Conservation (phyloP, 2,113 vertebrate species). For the Thinocorus orbignyianus region DNA sequence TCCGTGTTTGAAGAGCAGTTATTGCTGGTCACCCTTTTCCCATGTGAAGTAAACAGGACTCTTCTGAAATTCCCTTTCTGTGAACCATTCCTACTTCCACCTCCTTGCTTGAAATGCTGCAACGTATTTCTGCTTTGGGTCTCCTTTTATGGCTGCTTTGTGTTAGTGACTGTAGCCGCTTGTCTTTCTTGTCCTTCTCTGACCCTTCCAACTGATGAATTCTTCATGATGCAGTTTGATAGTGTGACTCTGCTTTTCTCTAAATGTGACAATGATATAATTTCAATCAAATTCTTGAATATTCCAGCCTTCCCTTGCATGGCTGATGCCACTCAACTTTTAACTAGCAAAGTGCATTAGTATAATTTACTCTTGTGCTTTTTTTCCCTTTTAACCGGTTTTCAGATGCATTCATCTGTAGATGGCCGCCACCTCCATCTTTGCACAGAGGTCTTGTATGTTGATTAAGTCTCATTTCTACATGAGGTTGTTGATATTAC, state of each 20-base stretch:
- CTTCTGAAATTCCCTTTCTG: neutral
- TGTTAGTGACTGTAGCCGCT: neutral
- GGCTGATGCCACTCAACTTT: neutral
- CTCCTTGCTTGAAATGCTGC: neutral
- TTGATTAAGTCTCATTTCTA: neutral
- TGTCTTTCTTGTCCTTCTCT: slow-evolving; percentile 49
- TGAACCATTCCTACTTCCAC: neutral
- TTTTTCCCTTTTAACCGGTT: neutral
- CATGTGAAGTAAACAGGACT: neutral
- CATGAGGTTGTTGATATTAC: neutral
- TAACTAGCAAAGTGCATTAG: neutral
- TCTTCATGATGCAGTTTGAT: neutral
- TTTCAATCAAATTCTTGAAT: neutral
- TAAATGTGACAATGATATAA: slow-evolving; percentile 28
- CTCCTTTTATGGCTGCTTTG: neutral
- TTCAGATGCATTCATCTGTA: neutral
- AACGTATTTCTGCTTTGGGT: neutral
- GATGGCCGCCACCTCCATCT: neutral
- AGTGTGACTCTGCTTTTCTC: neutral
- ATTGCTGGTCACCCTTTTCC: neutral
- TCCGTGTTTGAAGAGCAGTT: neutral
- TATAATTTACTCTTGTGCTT: neutral
- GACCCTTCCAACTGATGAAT: slow-evolving; percentile 17
- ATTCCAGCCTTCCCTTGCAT: neutral
- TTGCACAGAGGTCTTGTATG: neutral